Evolutionary conservation across 2,888 invertebrate species (phyloP).

Genomic region (Palloptera scutellata): DNA sequence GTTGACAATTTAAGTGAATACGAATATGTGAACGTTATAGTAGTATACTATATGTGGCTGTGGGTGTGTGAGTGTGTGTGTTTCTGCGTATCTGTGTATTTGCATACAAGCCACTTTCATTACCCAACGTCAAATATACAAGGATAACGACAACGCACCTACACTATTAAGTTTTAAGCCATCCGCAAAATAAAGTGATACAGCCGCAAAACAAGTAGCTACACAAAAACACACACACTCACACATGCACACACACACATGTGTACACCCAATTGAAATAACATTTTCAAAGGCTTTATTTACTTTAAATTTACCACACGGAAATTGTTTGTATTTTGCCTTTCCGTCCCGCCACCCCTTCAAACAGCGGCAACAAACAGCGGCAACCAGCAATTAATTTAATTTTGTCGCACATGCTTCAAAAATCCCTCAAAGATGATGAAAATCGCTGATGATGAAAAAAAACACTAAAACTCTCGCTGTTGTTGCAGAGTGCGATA

Average conservation of each 20-base stretch:
- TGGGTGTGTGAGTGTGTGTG: slow-evolving; percentile 30
- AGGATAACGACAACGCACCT: not conserved
- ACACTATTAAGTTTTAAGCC: slow-evolving; percentile 56
- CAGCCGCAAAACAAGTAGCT: slow-evolving; percentile 59
- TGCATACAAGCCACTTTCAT: slow-evolving; percentile 22
- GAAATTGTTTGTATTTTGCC: slow-evolving; percentile 31
- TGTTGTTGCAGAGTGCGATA: slow-evolving; percentile 31
- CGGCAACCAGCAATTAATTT: slow-evolving; percentile 17
- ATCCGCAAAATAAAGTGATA: slow-evolving; percentile 61
- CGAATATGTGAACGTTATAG: slow-evolving; percentile 29
- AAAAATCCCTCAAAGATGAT: not conserved
- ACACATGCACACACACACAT: slow-evolving; percentile 23
- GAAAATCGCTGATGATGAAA: too few relatives aligned
- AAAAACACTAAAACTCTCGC: slow-evolving; percentile 25
- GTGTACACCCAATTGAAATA: slow-evolving; percentile 40
- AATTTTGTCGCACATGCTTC: not conserved
- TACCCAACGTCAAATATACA: not conserved
- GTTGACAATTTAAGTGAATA: slow-evolving; percentile 15
- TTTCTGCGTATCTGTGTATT: slow-evolving; percentile 4
- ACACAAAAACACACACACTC: slow-evolving; percentile 48
- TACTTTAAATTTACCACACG: slow-evolving; percentile 36
- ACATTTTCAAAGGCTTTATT: slow-evolving; percentile 41
- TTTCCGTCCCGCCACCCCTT: slow-evolving; percentile 36
- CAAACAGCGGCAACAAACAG: slow-evolving; percentile 3
- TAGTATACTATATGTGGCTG: slow-evolving; percentile 21